Base-by-base conservation (phyloP, 2,797 vertebrate species). In the Gephyroberyx darwinii region DNA sequence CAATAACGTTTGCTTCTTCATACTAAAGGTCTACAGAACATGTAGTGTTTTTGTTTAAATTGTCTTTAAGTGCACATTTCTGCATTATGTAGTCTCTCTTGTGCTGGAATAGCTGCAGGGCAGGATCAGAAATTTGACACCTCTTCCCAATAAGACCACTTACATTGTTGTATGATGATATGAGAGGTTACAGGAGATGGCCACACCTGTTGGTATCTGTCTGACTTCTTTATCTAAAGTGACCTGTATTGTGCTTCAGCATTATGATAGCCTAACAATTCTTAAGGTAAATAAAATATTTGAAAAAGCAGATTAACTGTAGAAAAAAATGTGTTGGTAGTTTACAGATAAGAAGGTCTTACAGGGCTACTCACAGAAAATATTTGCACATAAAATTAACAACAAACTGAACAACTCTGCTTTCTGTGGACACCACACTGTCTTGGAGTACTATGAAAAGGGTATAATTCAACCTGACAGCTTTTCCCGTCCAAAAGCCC, bases 51-150 rank as follows among this genome's bases (percentile, higher is more conserved):
- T 60, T 72, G 64, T 14, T 39, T 57, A 58, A 61, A 51, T 56
- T 22, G 19, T 26, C 17, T 67, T 56, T 71, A 85, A 84, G 78
- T 69, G 64, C 71, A 50, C 50, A 66, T 82, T 74, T 78, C 51
- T 81, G 70, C 69, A 79, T 88, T 81, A 87, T 47, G 62, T 41
- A 2, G 39, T 62, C 60, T 80, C 43, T 84, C 81, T 82, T 86
- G 81, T 89, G 58, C 65, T 57, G 45, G 78, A 78, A 78, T 77
- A 54, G 81, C 87, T 88, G 70, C 51, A 72, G 86, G 87, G 78
- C 65, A 80, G 77, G 87, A 90, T 87, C 82, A 84, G 61, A 87
- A 84, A 89, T 88, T 73, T 70, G 77, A 81, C 70, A 84, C 74
- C 79, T 82, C 74, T 83, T 80, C 84, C 84, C 77, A 83, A 81